Conservation (phyloP, 1,140 invertebrate genomes). For the Hydropsyche tenuis region DNA sequence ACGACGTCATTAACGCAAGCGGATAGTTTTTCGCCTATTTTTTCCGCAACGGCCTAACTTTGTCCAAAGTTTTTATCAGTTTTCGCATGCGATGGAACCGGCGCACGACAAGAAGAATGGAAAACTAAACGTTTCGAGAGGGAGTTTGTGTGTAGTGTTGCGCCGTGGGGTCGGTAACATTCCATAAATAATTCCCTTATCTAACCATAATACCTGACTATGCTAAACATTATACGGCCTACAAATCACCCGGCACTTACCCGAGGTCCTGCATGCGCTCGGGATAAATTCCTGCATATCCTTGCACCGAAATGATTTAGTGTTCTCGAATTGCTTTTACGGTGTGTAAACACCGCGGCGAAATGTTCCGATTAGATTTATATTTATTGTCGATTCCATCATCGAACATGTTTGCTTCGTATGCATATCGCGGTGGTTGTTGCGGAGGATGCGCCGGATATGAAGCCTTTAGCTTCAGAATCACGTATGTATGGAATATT, state of each 20-base stretch:
- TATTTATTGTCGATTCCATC: not conserved
- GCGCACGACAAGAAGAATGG: slow-evolving; percentile 26
- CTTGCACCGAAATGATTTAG: slow-evolving; percentile 28
- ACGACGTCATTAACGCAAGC: slow-evolving; percentile 31
- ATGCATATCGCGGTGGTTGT: too few species aligned
- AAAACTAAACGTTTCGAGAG: slow-evolving; percentile 20
- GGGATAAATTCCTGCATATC: slow-evolving; percentile 21
- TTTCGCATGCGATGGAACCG: slow-evolving; percentile 31
- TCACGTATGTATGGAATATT: too few species aligned
- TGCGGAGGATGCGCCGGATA: too few species aligned
- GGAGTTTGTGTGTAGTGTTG: not conserved
- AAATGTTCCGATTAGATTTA: slow-evolving; percentile 6
- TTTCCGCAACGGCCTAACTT: not conserved
- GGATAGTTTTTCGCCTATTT: not conserved
- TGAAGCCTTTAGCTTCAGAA: too few species aligned
- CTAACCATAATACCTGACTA: slow-evolving; percentile 37
- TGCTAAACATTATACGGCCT: slow-evolving; percentile 38
- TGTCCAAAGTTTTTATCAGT: slow-evolving; percentile 35
- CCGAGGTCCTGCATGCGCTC: not conserved
- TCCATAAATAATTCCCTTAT: slow-evolving; percentile 42
- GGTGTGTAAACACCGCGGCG: slow-evolving; percentile 6
- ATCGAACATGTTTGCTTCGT: too few species aligned
- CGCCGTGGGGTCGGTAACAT: slow-evolving; percentile 31
- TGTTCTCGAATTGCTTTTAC: slow-evolving; percentile 12
- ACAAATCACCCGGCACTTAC: slow-evolving; percentile 36